phyloP scores from a whole-genome alignment of 2,113 vertebrate genomes.

The Antennarius striatus region DNA sequence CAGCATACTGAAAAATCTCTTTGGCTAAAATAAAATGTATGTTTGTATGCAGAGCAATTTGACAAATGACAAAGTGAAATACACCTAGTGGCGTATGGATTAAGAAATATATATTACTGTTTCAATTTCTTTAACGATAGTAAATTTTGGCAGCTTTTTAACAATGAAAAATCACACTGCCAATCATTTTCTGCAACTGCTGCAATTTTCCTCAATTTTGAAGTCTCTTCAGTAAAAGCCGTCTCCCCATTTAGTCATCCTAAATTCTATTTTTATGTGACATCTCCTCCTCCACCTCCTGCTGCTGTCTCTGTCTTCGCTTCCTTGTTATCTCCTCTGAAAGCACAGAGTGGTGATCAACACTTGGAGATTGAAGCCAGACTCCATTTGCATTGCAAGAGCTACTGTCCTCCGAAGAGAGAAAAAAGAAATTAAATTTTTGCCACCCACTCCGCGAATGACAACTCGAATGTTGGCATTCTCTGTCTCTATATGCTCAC shows the following conservation, averaged over 20 bases:
- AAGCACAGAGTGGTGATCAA: constrained; percentile 41
- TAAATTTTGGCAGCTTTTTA: background rate
- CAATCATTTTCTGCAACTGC: constrained; percentile 11
- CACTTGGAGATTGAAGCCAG: constrained; percentile 12
- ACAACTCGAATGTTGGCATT: constrained; percentile 26
- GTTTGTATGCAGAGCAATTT: too few species aligned
- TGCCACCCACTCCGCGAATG: constrained; percentile 35
- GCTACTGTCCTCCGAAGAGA: constrained; percentile 30
- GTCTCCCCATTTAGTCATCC: constrained; percentile 46
- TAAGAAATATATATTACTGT: constrained; percentile 13
- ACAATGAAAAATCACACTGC: background rate
- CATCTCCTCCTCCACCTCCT: constrained; percentile 22
- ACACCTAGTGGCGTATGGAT: constrained; percentile 44
- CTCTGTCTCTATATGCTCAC: background rate
- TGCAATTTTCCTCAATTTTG: constrained; percentile 23
- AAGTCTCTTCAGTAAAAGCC: constrained; percentile 9
- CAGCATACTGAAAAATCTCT: too few species aligned
- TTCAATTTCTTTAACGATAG: too few species aligned
- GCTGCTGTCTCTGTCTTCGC: constrained; percentile 14
- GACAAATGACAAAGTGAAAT: background rate
- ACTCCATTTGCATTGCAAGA: constrained; percentile 18
- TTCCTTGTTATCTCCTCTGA: constrained; percentile 37
- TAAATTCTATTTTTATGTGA: constrained; percentile 47
- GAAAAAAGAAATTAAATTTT: constrained; percentile 25
- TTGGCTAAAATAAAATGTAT: too few species aligned